Evolutionary conservation across 2,797 vertebrate species (phyloP).

Genomic region (Gypaetus barbatus): DNA sequence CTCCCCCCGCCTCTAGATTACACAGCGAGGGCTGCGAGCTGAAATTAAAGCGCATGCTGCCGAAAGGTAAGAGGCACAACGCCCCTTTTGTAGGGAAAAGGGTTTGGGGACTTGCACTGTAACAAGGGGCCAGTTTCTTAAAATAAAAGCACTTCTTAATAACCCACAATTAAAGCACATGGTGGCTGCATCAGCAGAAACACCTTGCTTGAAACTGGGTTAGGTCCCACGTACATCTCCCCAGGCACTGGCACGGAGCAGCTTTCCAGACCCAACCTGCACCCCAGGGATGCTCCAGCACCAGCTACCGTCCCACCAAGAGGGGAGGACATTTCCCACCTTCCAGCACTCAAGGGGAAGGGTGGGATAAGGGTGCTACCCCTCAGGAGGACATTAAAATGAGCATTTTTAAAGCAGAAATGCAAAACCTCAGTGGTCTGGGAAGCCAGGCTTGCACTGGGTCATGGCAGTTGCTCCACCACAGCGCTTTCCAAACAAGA

Average conservation of each 20-base stretch:
- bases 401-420: not conserved
- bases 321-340: not conserved
- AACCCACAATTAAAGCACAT: not conserved
- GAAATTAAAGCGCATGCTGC: not conserved
- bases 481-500: rapidly evolving
- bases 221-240: rapidly evolving
- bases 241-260: rapidly evolving
- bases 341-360: not conserved
- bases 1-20: not conserved
- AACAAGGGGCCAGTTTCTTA: not conserved
- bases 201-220: not conserved
- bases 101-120: not conserved
- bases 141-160: not conserved
- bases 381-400: no score
- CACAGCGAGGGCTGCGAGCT: not conserved
- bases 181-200: not conserved
- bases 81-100: not conserved
- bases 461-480: not conserved
- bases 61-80: not conserved
- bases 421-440: not conserved
- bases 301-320: not conserved
- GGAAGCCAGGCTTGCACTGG: not conserved
- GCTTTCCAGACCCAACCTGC: not conserved
- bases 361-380: not conserved
- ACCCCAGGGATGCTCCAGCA: not conserved